phyloP scores from a whole-genome alignment of 2,113 vertebrate species.

The Equus przewalskii region DNA sequence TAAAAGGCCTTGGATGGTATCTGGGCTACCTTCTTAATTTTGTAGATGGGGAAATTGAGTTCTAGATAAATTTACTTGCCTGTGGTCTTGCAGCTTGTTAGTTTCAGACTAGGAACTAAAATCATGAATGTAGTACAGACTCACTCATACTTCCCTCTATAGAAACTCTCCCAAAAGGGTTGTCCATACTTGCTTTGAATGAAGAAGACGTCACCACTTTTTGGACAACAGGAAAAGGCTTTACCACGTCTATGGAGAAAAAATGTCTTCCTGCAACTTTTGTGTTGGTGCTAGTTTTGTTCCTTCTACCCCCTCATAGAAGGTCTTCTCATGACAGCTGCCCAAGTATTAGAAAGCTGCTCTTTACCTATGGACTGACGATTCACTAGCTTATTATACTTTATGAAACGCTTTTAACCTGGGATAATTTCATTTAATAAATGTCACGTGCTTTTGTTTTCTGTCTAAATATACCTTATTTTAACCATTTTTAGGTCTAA shows the following conservation, averaged over 20 bases:
- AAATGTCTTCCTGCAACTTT: neutral
- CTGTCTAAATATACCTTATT: neutral
- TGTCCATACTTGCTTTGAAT: neutral
- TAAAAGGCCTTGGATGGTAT: neutral
- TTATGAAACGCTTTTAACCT: neutral
- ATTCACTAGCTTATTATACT: neutral
- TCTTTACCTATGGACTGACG: neutral
- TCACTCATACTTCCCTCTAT: neutral
- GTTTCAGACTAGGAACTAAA: constrained; percentile 14
- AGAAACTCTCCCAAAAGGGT: neutral
- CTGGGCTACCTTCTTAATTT: neutral
- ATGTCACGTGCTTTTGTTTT: neutral
- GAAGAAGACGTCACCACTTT: neutral
- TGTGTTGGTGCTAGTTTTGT: neutral
- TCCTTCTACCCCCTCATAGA: neutral
- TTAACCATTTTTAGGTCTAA: neutral
- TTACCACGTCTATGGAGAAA: neutral
- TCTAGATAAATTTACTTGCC: neutral
- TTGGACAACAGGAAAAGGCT: neutral
- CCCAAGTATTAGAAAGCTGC: neutral
- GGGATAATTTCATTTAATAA: neutral
- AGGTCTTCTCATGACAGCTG: neutral
- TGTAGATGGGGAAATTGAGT: constrained; percentile 56
- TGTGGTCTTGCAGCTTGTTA: constrained; percentile 34
- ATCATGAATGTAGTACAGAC: neutral